A percentile compares a stretch with the other conserved stretches of the same genome.
phyloP scores from a whole-genome alignment of 2,113 vertebrate genomes.

The Capreolus pygargus region DNA sequence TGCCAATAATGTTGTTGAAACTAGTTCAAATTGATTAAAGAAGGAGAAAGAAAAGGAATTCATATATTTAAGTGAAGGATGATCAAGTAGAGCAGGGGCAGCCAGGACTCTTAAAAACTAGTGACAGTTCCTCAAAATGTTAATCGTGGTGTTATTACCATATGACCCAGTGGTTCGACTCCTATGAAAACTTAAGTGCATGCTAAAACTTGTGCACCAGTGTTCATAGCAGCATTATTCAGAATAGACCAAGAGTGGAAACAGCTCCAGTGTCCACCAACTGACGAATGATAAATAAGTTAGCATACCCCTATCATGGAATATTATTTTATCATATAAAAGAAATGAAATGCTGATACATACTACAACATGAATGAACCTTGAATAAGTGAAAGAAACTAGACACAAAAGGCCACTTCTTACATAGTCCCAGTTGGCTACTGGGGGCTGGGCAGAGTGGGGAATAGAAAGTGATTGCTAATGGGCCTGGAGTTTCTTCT shows the following conservation, averaged over 20 bases:
- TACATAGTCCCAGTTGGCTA: background rate
- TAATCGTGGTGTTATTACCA: background rate
- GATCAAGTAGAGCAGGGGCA: background rate
- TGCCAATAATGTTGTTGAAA: background rate
- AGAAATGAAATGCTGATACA: conserved; percentile 4
- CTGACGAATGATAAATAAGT: background rate
- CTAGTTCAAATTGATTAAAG: background rate
- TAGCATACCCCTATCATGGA: background rate
- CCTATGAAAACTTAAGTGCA: background rate
- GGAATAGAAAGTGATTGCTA: background rate
- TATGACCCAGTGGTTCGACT: background rate
- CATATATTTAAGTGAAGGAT: background rate
- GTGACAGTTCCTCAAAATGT: conserved; percentile 6
- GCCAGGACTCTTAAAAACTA: conserved; percentile 17
- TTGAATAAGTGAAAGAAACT: conserved; percentile 24
- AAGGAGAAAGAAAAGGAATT: background rate
- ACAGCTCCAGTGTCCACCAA: background rate
- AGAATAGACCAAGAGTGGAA: background rate
- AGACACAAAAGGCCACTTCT: background rate
- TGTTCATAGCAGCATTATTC: background rate
- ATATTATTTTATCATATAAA: background rate
- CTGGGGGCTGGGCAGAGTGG: background rate
- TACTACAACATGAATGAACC: background rate
- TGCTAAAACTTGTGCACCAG: background rate
- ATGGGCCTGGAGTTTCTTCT: background rate